Evolutionary conservation across 1,140 invertebrate genomes (phyloP), one percentile per base, ranked within the genome.

Genomic region (Leptestheria dahalacensis): DNA sequence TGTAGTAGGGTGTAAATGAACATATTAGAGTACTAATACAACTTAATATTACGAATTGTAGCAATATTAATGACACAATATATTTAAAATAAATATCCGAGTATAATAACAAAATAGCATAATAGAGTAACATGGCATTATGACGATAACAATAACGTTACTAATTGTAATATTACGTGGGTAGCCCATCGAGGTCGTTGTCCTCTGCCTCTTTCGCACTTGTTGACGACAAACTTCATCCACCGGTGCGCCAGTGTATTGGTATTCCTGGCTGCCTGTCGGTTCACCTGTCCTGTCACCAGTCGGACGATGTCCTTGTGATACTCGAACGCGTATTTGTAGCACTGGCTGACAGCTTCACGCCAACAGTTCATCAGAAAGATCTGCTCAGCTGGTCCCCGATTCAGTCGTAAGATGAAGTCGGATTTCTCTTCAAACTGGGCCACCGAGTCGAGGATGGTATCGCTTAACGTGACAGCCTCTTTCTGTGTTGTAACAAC

Each of bases 291-390:
- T 2, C 73, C 71, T 0, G 73, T 70, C 18, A 80, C 74, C 9
- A 88, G 70, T 20, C 82, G 77, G 49, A 80, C 81, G 53, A 88
- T 76, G 70, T 90, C 87, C 71, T 83, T 87, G 66, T 90, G 82
- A 68, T 90, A 90, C 78, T 90, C 89, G 72, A 93, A 94, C 1
- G 85, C 88, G 72, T 91, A 88, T 69, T 85, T 85, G 71, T 84
- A 93, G 54, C 85, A 84, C 67, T 90, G 87, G 70, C 91, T 82
- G 47, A 93, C 73, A 29, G 91, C 84, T 68, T 92, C 88, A 0
- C 33, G 26, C 53, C 53, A 55, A 26, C 53, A 33, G 18, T 33
- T 55, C 21, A 33, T 55, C 28, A 55, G 28, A 0, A 28, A 33
- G 3, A 20, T 33, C 28, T 55, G 53, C n/a, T 55, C 53, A 12